A percentile compares a stretch with the other conserved stretches of the same genome.
Conservation (phyloP, 2,797 vertebrate species). For the Sebastes vulpes region DNA sequence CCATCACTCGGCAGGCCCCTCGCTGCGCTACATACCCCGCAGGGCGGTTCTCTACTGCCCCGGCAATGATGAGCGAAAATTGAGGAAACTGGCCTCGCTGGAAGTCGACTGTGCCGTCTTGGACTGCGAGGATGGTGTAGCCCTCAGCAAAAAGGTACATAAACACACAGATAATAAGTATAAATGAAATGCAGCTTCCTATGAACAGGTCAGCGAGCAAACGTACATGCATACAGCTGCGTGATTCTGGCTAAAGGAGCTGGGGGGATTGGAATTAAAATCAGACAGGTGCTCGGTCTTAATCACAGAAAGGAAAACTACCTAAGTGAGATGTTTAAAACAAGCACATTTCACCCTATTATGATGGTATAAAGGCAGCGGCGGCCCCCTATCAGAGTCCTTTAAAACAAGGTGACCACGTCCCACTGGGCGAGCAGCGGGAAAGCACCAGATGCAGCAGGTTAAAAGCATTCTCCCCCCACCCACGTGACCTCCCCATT, state of each 20-base stretch:
- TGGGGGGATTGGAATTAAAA: neutral
- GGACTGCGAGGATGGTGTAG: conserved; percentile 99
- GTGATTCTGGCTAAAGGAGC: conserved; percentile 1
- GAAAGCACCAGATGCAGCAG: conserved; percentile 89
- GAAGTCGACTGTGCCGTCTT: conserved; percentile 94
- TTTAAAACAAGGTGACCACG: conserved; percentile 89
- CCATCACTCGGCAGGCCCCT: conserved; percentile 76
- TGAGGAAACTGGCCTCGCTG: conserved; percentile 91
- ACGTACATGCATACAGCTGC: conserved; percentile 37
- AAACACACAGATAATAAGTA: conserved; percentile 25
- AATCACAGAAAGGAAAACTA: conserved; percentile 83
- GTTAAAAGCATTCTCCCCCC: conserved; percentile 88
- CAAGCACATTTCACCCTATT: conserved; percentile 85
- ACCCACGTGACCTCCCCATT: conserved; percentile 84
- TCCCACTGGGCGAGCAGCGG: conserved; percentile 88
- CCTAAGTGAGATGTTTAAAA: conserved; percentile 85
- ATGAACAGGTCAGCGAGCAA: neutral
- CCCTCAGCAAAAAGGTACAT: conserved; percentile 94
- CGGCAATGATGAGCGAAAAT: conserved; percentile 95
- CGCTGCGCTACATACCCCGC: conserved; percentile 91
- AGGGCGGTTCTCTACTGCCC: conserved; percentile 96
- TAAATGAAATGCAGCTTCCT: conserved; percentile 11
- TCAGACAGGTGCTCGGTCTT: conserved; percentile 82
- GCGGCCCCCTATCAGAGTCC: conserved; percentile 75
- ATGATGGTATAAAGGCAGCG: conserved; percentile 79